These are phyloP conservation scores for Calcarius lapponicus DNA, from an alignment of 2,797 vertebrate genomes.

Conservation along the genomic window DNA sequence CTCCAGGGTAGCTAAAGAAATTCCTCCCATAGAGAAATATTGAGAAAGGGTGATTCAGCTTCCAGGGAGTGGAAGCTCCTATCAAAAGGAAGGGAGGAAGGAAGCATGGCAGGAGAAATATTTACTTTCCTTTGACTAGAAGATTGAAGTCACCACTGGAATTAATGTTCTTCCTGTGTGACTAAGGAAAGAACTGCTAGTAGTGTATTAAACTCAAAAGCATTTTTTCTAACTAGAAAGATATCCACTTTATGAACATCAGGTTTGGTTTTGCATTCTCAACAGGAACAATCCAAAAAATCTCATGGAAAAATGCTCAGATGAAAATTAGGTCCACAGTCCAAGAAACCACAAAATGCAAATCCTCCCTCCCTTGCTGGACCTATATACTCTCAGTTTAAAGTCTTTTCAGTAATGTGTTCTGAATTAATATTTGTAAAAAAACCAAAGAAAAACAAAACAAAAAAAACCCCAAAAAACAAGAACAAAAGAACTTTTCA, in stretches of 20 bases:
- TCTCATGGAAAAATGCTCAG: neutral
- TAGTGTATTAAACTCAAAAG: neutral
- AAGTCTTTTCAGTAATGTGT: neutral
- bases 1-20: neutral
- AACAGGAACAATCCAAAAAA: neutral
- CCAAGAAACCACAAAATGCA: neutral
- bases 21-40: neutral
- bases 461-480: too few species aligned
- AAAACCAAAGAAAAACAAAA: too few species aligned
- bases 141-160: neutral
- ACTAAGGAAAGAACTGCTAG: neutral
- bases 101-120: neutral
- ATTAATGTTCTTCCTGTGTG: neutral
- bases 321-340: neutral
- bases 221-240: neutral
- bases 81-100: neutral
- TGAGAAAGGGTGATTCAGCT: neutral
- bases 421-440: neutral
- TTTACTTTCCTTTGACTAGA: neutral
- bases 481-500: neutral
- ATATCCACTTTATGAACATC: neutral
- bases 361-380: neutral
- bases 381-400: neutral
- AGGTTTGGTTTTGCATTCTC: neutral
- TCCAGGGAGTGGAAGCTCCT: neutral